phyloP scores from a whole-genome alignment of 2,888 invertebrate genomes.

The Syrphus vitripennis region DNA sequence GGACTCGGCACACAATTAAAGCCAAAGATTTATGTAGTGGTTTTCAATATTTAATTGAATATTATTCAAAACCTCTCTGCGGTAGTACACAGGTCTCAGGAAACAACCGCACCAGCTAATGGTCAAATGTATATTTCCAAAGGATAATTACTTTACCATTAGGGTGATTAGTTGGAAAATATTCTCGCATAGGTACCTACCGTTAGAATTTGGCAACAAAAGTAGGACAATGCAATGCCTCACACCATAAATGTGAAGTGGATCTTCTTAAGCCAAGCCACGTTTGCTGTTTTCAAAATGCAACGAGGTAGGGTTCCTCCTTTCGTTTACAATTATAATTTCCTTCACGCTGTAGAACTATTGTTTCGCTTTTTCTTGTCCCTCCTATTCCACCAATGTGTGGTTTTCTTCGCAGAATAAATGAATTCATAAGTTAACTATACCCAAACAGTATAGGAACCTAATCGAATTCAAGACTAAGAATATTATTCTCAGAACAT shows the following conservation, averaged over 20 bases:
- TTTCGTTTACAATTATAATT: background rate
- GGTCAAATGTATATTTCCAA: slow-evolving; percentile 73
- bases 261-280: background rate
- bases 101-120: slow-evolving; percentile 80
- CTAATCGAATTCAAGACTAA: slow-evolving; percentile 35
- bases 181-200: slow-evolving; percentile 32
- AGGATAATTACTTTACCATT: slow-evolving; percentile 80
- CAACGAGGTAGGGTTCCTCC: no score
- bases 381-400: background rate
- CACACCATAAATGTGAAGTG: background rate
- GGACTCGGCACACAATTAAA: slow-evolving; percentile 74
- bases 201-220: background rate
- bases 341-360: background rate
- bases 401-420: slow-evolving; percentile 31
- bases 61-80: slow-evolving; percentile 77
- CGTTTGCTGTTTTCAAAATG: background rate
- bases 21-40: slow-evolving; percentile 78
- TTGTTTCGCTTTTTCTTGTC: background rate
- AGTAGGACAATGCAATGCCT: background rate
- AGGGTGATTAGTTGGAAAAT: slow-evolving; percentile 79
- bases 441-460: no score
- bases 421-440: slow-evolving; percentile 54
- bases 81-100: slow-evolving; percentile 76
- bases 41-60: slow-evolving; percentile 79
- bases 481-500: slow-evolving; percentile 39